phyloP scores from a whole-genome alignment of 2,797 vertebrate species.

The Pantherophis vulpinus region DNA sequence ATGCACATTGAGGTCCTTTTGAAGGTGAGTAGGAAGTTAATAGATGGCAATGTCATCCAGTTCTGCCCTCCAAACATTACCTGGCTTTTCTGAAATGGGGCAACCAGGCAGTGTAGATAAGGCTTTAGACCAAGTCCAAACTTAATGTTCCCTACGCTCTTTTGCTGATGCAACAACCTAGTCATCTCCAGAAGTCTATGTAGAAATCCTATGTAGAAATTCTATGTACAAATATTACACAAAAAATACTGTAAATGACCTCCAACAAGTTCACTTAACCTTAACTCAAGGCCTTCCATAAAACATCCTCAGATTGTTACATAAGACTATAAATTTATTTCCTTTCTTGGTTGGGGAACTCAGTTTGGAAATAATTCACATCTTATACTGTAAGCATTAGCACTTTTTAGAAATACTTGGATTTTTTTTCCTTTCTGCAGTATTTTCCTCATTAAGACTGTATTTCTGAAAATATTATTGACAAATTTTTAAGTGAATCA shows the following conservation, averaged over 20 bases:
- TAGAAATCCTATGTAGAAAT: neutral
- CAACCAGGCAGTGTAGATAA: neutral
- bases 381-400: neutral
- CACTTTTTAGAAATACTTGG: neutral
- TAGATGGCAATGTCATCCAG: neutral
- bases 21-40: neutral
- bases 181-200: neutral
- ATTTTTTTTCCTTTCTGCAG: neutral
- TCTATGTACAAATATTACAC: neutral
- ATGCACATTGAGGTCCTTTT: neutral
- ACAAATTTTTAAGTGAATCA: neutral
- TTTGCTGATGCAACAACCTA: neutral
- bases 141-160: neutral
- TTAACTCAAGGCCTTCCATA: neutral
- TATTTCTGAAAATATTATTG: neutral
- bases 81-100: neutral
- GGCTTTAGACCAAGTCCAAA: neutral
- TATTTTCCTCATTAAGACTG: neutral
- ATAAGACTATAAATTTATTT: neutral
- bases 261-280: neutral
- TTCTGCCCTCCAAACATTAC: neutral
- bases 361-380: neutral
- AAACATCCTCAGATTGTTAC: neutral
- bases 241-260: neutral
- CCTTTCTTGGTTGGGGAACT: neutral